Conservation (phyloP, 30 jellyfish, hydroid and myxozoan genomes). For the Mastigias papua region DNA sequence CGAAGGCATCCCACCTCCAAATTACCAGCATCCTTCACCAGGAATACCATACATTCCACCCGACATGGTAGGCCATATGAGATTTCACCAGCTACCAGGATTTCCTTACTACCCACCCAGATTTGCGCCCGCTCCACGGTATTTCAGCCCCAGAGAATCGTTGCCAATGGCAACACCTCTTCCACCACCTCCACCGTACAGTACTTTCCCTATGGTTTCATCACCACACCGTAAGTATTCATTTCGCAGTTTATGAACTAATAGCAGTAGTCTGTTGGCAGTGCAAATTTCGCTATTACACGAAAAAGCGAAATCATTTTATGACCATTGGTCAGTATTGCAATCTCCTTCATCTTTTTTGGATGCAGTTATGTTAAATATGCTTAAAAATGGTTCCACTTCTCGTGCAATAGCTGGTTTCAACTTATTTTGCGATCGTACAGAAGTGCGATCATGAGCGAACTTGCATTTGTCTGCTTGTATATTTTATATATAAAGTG, state of each 20-base stretch:
- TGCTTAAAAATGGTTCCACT: too few species aligned
- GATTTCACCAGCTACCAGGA: slow-evolving; percentile 30
- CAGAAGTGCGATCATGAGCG: too few species aligned
- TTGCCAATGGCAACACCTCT: slow-evolving; percentile 12
- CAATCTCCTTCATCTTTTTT: too few species aligned
- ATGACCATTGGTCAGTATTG: too few species aligned
- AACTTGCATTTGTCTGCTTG: too few species aligned
- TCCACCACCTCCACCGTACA: slow-evolving; percentile 41
- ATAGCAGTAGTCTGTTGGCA: not conserved
- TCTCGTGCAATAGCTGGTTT: too few species aligned
- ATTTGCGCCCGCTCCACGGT: slow-evolving; percentile 51
- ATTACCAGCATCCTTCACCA: slow-evolving; percentile 25
- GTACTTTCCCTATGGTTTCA: slow-evolving; percentile 12
- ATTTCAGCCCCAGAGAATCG: slow-evolving; percentile 32
- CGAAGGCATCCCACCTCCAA: slow-evolving; percentile 39
- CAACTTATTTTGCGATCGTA: too few species aligned
- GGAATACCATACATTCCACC: slow-evolving; percentile 31
- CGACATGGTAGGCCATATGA: slow-evolving; percentile 15
- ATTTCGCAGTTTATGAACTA: not conserved
- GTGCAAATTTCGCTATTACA: too few species aligned
- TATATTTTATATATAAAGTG: too few species aligned
- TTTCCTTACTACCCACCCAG: slow-evolving; percentile 63
- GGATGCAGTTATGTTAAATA: too few species aligned
- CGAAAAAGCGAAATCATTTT: too few species aligned
- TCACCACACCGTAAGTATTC: slow-evolving; percentile 35